Evolutionary conservation across 2,888 invertebrate species (phyloP), one percentile per base, ranked within the genome.

Genomic region (Listrodromus nycthemerus): DNA sequence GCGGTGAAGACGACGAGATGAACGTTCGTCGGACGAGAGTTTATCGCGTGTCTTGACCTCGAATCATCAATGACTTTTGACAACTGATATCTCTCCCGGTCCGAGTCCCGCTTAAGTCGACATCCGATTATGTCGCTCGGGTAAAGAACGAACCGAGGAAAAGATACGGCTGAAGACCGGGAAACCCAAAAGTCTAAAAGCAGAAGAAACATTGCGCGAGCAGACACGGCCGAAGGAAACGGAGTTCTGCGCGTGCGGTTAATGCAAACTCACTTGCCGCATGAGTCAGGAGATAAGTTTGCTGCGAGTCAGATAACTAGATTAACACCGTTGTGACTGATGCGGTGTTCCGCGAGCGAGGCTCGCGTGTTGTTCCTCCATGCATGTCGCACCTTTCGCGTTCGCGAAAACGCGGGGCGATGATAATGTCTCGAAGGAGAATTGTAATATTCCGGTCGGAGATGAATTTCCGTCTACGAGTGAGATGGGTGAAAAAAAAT

Each of bases 281-380:
- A 61, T 91, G 91, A 91, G 87, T 92, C 91, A 92, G 86, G 81
- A 88, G 90, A 90, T 90, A 90, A 91, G 89, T 91, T 91, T 89
- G 89, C 89, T 89, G 89, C 88, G 90, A 88, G 89, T 87, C 89
- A 89, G 90, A 92, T 92, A 92, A 92, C 91, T 91, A 89, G 90
- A 92, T 92, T 90, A 92, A 89, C 90, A 88, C 85, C 89, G 88
- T 90, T 89, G 89, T 89, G 88, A 86, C 85, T 86, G 87, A 83
- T 82, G 86, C 84, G 79, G 80, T 48, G 63, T 2, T 2, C 50
- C 63, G n/a, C 75, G 66, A 65, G 58, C 55, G 87, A 88, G 89
- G 86, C 86, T 65, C 65, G 16, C 77, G 27, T 76, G 48, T 33
- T 55, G 55, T 69, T 69, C 63, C 37, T 33, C 33, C 61, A 21